Conservation (phyloP, 2,888 invertebrate genomes). For the Drosophila mimica region DNA sequence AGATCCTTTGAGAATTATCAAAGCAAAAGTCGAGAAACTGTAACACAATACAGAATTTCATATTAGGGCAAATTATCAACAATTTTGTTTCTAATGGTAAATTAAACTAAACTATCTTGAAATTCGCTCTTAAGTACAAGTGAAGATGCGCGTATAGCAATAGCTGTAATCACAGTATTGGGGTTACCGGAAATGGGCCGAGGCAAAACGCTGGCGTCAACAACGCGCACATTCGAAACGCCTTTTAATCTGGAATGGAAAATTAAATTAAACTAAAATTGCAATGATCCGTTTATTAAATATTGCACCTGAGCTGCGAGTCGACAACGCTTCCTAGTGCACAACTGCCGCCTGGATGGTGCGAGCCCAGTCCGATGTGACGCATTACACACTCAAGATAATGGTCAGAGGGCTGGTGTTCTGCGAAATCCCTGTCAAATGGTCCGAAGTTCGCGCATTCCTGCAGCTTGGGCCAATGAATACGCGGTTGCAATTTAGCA, state of each 20-base stretch:
- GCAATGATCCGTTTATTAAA: not conserved
- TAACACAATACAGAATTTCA: conserved; percentile 32
- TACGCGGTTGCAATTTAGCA: conserved; percentile 87
- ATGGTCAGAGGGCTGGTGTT: conserved; percentile 84
- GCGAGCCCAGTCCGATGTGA: conserved; percentile 89
- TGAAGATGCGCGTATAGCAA: conserved; percentile 89
- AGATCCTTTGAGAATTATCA: conserved; percentile 93
- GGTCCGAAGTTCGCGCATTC: conserved; percentile 86
- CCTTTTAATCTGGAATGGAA: conserved; percentile 87
- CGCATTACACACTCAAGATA: conserved; percentile 89
- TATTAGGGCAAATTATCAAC: conserved; percentile 6
- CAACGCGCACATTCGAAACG: conserved; percentile 88
- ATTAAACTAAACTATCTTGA: conserved; percentile 18
- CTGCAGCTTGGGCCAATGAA: conserved; percentile 89
- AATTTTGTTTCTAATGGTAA: conserved; percentile 11
- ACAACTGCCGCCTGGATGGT: conserved; percentile 93
- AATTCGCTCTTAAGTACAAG: conserved; percentile 86
- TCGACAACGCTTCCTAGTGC: conserved; percentile 92
- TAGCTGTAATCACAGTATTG: conserved; percentile 88
- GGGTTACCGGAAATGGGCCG: conserved; percentile 91
- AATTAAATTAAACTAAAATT: not conserved
- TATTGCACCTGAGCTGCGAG: conserved; percentile 87
- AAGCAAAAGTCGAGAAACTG: conserved; percentile 85
- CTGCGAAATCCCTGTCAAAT: conserved; percentile 85
- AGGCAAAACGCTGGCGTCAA: conserved; percentile 93